phyloP scores from a whole-genome alignment of 2,113 vertebrate species.

The Haliaeetus leucogaster region DNA sequence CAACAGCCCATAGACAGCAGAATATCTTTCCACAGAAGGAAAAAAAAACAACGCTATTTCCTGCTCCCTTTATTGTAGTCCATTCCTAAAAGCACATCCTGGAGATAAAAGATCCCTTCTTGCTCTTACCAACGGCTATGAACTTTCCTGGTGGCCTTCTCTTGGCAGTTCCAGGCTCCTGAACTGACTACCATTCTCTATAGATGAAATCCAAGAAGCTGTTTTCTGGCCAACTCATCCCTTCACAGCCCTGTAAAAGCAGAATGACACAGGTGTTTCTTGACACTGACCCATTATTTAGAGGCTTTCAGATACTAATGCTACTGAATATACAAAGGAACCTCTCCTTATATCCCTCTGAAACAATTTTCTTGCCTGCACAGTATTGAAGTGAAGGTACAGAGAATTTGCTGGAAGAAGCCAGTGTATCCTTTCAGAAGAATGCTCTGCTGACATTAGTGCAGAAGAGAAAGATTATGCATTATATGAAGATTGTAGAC shows the following conservation, averaged over 20 bases:
- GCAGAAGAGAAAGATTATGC: background rate
- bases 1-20: background rate
- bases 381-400: background rate
- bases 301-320: background rate
- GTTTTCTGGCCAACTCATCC: background rate
- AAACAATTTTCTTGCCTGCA: background rate
- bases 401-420: background rate
- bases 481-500: background rate
- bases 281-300: background rate
- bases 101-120: background rate
- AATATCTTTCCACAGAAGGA: background rate
- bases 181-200: background rate
- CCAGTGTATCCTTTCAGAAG: background rate
- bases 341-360: background rate
- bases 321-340: background rate
- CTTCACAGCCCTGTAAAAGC: background rate
- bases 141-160: background rate
- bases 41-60: background rate
- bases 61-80: background rate
- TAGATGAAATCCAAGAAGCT: background rate
- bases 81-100: background rate
- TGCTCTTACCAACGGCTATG: background rate
- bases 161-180: background rate
- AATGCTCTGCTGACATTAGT: background rate
- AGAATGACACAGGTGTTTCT: background rate